Percentiles rank a stretch among this genome's conserved stretches.
Conservation (phyloP, 2,113 vertebrate species). For the Puntigrus tetrazona region DNA sequence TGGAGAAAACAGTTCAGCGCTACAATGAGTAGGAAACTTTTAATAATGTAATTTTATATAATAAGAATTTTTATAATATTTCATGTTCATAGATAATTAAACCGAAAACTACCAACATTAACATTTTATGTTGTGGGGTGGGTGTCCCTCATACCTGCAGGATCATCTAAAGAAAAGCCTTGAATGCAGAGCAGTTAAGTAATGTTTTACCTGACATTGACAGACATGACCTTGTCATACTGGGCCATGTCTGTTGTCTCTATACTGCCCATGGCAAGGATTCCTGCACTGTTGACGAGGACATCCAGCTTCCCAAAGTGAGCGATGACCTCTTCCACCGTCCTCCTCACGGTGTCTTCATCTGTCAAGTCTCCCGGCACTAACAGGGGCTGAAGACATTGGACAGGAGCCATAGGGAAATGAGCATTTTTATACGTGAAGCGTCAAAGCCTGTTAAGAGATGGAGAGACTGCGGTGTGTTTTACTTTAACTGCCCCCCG, state of each 20-base stretch:
- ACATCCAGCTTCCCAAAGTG: slow-evolving; percentile 76
- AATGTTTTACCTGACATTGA: slow-evolving; percentile 76
- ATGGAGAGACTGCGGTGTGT: not conserved
- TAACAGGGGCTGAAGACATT: slow-evolving; percentile 69
- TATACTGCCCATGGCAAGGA: slow-evolving; percentile 77
- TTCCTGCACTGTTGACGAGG: slow-evolving; percentile 79
- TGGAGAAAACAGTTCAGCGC: not conserved
- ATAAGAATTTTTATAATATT: not conserved
- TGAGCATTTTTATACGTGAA: not conserved
- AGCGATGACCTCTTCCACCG: slow-evolving; percentile 71
- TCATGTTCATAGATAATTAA: not conserved
- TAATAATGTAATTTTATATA: not conserved
- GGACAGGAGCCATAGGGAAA: not conserved
- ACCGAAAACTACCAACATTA: not conserved
- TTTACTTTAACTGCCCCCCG: slow-evolving; percentile 67
- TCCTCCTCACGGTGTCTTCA: slow-evolving; percentile 72
- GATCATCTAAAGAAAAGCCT: not conserved
- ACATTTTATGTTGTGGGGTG: not conserved
- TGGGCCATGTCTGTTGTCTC: slow-evolving; percentile 75
- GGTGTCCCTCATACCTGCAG: not conserved
- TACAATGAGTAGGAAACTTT: not conserved
- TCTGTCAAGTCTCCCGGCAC: slow-evolving; percentile 79
- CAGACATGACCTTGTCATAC: slow-evolving; percentile 79
- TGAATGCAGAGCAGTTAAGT: not conserved
- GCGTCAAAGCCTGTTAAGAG: not conserved